A percentile compares a stretch with the other conserved stretches of the same genome.
phyloP scores from a whole-genome alignment of 2,888 invertebrate species.

The Bombyx huttoni region DNA sequence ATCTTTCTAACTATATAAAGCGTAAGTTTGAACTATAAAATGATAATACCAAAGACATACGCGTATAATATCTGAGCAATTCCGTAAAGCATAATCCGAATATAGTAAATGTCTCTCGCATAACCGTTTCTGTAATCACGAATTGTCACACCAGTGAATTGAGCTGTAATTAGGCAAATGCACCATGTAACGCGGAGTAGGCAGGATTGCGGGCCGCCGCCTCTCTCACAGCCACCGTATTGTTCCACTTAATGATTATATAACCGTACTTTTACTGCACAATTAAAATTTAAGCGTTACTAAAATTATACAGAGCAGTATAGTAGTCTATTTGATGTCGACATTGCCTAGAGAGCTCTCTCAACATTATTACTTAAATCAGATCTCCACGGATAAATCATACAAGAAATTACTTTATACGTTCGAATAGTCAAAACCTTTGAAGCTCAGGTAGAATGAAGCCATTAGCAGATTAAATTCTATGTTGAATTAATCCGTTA shows the following conservation, averaged over 20 bases:
- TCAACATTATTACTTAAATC: conserved; percentile 36
- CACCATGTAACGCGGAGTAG: conserved; percentile 53
- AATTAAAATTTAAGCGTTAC: conserved; percentile 67
- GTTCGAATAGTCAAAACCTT: too few species aligned
- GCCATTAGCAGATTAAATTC: conserved; percentile 28
- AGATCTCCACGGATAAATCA: conserved; percentile 6
- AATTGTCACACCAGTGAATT: conserved; percentile 59
- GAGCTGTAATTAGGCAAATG: conserved; percentile 65
- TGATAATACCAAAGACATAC: conserved; percentile 10
- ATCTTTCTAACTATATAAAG: too few species aligned
- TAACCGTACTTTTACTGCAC: conserved; percentile 66
- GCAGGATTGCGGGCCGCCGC: conserved; percentile 19
- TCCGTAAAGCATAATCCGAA: conserved; percentile 32
- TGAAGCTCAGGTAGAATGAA: conserved; percentile 5
- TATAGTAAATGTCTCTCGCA: conserved; percentile 36
- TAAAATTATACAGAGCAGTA: conserved; percentile 54
- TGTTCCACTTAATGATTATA: conserved; percentile 64
- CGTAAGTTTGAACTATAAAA: too few species aligned
- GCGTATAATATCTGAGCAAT: conserved; percentile 26
- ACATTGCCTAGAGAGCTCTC: conserved; percentile 41
- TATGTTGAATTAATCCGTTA: conserved; percentile 5
- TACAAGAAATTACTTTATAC: too few species aligned
- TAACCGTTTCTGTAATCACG: conserved; percentile 53
- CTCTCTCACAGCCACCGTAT: conserved; percentile 30
- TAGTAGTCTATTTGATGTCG: conserved; percentile 49